Conservation (phyloP, 53 echinoderm and acorn worm species). For the Henricia sp. region DNA sequence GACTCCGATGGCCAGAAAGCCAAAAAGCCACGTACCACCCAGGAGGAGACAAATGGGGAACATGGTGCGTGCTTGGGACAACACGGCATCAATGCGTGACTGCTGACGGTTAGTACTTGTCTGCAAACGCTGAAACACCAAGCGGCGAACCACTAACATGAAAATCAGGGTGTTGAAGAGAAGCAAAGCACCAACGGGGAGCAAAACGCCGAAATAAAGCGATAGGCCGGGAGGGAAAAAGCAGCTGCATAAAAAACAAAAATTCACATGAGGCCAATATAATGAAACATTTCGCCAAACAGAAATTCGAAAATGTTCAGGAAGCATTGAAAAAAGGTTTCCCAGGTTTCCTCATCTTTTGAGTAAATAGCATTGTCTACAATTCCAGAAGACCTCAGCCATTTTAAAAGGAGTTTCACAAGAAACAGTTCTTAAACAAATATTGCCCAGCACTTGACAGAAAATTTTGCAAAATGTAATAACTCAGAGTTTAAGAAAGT, state of each 20-base stretch:
- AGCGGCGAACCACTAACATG: constrained; percentile 54
- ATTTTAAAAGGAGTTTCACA: no score
- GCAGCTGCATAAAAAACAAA: constrained; percentile 41
- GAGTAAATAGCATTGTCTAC: no score
- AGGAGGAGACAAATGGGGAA: constrained; percentile 62
- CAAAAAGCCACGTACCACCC: constrained; percentile 79
- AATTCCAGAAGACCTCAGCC: no score
- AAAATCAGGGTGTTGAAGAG: constrained; percentile 72
- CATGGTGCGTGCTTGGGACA: constrained; percentile 6
- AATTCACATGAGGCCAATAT: no score
- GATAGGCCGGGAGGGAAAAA: constrained; percentile 62
- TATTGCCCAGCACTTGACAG: no score
- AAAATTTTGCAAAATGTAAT: no score
- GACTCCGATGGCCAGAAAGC: constrained; percentile 66
- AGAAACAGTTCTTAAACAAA: no score
- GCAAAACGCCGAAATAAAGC: constrained; percentile 63
- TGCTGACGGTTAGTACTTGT: background rate
- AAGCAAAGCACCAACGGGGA: constrained; percentile 69
- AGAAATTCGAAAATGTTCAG: no score
- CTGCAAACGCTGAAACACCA: constrained; percentile 49
- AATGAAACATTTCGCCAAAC: no score
- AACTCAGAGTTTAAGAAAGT: no score
- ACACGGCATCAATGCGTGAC: background rate
- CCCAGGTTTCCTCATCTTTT: no score
- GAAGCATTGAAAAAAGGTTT: no score